Base-by-base conservation (phyloP, 2,888 invertebrate genomes). In the Synanthedon tipuliformis region DNA sequence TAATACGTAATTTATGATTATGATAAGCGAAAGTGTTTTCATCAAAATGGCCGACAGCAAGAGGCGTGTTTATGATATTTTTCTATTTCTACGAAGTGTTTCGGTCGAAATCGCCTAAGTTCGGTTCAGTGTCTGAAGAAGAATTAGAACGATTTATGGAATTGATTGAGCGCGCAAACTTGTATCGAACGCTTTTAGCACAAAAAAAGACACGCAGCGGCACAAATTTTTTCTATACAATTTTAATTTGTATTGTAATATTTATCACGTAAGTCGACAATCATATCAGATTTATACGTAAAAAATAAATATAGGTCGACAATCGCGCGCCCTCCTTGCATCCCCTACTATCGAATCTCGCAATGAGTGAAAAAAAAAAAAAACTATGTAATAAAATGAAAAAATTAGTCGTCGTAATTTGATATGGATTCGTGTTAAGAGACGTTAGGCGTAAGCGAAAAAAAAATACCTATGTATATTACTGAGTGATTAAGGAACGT, bases 211-310 rank as follows among this genome's bases (percentile, higher is more conserved):
- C 62, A 59, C 5, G 73, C 73, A 74, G 58, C 57, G 59, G 73
- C 75, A 74, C 75, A 73, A 66, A 50, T n/a, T 27, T 66, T 65
- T 67, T 65, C 57, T 69, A 73, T 74, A 73, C 74, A 75, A 49
- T 54, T 69, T 67, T 71, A 64, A 67, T 77, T 73, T 70, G 69
- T 77, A 76, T 70, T 70, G 63, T 66, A 23, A 64, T 68, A 63
- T 61, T 52, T 59, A 55, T 57, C 23, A 4, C 69, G 53, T 77
- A 79, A 78, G 75, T 64, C 62, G 80, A 73, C 74, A 77, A 84
- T 86, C 86, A 86, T 86, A 86, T 86, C 86, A 86, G 82, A 75
- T 81, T 83, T 83, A 86, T 85, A 86, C 86, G 86, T 86, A 86
- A 83, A 23, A 23, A 23, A 23, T 73, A 60, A 62, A 66, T 69